Evolutionary conservation across 2,888 invertebrate species (phyloP).

Genomic region (Macrosoma leucophasiata): DNA sequence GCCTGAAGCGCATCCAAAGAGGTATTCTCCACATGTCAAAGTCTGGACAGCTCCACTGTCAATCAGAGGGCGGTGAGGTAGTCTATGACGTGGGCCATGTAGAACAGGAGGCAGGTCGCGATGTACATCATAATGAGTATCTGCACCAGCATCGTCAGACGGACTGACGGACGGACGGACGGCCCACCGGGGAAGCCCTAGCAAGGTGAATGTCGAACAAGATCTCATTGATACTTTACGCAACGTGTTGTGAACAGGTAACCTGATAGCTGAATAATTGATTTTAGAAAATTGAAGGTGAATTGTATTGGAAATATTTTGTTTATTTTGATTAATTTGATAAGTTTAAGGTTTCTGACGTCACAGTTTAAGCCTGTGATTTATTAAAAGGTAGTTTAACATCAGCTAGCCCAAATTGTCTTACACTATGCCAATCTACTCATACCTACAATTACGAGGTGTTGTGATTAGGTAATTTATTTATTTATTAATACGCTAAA

Average conservation of each 20-base stretch:
- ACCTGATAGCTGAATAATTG: no score
- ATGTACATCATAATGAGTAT: constrained; percentile 72
- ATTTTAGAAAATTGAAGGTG: no score
- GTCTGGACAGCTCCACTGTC: constrained; percentile 20
- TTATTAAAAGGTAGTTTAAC: not conserved
- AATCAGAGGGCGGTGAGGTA: constrained; percentile 46
- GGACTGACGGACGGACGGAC: constrained; percentile 26
- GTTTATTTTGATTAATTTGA: no score
- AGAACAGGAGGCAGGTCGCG: constrained; percentile 63
- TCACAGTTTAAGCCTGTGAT: not conserved
- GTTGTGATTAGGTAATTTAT: no score
- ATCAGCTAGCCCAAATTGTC: no score
- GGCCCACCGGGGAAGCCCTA: constrained; percentile 26
- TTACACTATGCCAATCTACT: no score
- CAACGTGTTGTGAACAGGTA: constrained; percentile 15
- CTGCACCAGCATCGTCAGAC: constrained; percentile 63
- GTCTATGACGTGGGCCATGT: constrained; percentile 67
- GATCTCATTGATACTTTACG: constrained; percentile 30
- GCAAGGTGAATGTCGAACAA: constrained; percentile 32
- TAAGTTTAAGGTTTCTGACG: not conserved
- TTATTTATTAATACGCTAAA: no score
- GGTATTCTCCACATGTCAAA: constrained; percentile 5
- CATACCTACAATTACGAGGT: no score
- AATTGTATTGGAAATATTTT: no score
- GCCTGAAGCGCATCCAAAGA: constrained; percentile 30